These are phyloP conservation scores for Chalcis sispes DNA, from an alignment of 2,888 invertebrate species.

Conservation along the genomic window DNA sequence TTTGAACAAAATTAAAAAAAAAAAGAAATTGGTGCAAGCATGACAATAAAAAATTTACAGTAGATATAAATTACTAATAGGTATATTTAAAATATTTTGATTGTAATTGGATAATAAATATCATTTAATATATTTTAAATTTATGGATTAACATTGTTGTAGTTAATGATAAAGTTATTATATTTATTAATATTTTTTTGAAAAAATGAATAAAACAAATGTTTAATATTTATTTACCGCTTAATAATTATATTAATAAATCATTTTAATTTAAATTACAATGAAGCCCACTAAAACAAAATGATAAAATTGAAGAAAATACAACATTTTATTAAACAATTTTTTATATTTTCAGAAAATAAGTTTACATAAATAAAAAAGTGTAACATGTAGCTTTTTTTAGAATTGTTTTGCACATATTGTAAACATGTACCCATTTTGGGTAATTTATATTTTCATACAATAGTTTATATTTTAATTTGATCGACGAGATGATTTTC, in stretches of 20 bases:
- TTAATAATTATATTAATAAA: not conserved
- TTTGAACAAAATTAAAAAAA: not conserved
- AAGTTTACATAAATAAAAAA: constrained; percentile 45
- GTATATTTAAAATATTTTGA: no score
- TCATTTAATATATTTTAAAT: no score
- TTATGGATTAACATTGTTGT: no score
- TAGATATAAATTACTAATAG: no score
- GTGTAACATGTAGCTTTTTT: constrained; percentile 29
- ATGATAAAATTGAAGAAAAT: not conserved
- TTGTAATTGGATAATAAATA: no score
- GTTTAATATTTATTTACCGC: constrained; percentile 37
- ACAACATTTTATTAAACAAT: constrained; percentile 15
- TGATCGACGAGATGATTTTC: constrained; percentile 48
- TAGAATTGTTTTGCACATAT: constrained; percentile 30
- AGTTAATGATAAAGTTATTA: no score
- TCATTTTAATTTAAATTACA: constrained; percentile 3
- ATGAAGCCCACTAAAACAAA: no score
- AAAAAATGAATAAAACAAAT: no score
- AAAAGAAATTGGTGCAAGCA: not conserved
- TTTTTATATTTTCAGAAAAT: constrained; percentile 39
- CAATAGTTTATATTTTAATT: constrained; percentile 20
- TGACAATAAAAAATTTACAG: no score
- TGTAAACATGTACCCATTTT: not conserved
- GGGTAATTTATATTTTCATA: constrained; percentile 3
- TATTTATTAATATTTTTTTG: not conserved